Base-by-base conservation (phyloP, 2,797 vertebrate species). In the Artibeus lituratus region DNA sequence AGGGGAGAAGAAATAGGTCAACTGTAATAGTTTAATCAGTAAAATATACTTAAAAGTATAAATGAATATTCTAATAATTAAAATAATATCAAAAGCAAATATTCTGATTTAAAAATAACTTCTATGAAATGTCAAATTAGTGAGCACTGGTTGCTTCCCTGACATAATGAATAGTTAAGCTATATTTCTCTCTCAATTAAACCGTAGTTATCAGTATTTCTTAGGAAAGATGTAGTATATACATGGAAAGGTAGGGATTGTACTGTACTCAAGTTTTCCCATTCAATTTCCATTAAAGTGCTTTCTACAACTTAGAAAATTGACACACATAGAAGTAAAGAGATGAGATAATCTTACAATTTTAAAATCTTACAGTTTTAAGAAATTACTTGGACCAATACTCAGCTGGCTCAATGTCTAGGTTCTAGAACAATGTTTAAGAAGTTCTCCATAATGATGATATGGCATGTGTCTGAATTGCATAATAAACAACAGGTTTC, bases 71-170 rank as follows among this genome's bases (percentile, higher is more conserved):
- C 67, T 82, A 95, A 12, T 93, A 42, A 95, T 77, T 94, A 62
- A 15, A 53, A 49, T 7, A 94, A 21, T 96, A 96, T 92, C 18
- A 49, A 98, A 96, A 94, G 73, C 76, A 90, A 97, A 73, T 51
- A 74, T 86, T 94, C 24, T 88, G 37, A 96, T 65, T 92, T 92
- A 81, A 94, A 91, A 92, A 74, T 88, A 94, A 83, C 29, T 84
- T 92, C 93, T 96, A 89, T 89, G 92, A 96, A 96, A 95, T 93
- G 57, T 92, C 29, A 18, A 86, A 87, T 35, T 72, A 95, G 62
- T 65, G 77, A n/a, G 82, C 32, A 97, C 55, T 84, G 42, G 44
- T 86, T 95, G 29, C 39, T 96, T 94, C 95, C 29, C 57, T 81
- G 96, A 96, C 73, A 80, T 29, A 87, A 88, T 44, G 55, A 80